A percentile compares a stretch with the other conserved stretches of the same genome.
Evolutionary conservation across 2,113 vertebrate species (phyloP).

Genomic region (Junco hyemalis): DNA sequence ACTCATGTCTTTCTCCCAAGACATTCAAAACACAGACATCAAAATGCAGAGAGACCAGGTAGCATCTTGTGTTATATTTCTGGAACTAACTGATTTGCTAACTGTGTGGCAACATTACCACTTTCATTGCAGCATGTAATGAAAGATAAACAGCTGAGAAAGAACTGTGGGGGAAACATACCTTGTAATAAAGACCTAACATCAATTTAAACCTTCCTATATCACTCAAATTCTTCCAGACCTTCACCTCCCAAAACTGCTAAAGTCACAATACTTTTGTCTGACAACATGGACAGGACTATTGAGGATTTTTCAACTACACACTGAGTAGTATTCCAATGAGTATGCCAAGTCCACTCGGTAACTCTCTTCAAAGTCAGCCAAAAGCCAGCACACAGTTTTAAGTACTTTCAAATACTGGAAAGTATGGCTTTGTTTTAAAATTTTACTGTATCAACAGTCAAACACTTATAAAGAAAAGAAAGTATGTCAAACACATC

Average conservation of each 20-base stretch:
- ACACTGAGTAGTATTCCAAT: not conserved
- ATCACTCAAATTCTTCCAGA: not conserved
- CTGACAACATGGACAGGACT: not conserved
- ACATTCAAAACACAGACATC: not conserved
- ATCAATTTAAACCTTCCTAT: not conserved
- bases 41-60: not conserved
- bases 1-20: not conserved
- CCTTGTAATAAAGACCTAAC: not conserved
- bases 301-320: not conserved
- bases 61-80: not conserved
- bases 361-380: not conserved
- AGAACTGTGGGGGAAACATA: not conserved
- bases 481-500: not conserved
- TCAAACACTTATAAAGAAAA: not conserved
- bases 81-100: slow-evolving; percentile 20
- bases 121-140: slow-evolving; percentile 48
- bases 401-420: not conserved
- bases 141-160: slow-evolving; percentile 54
- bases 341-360: not conserved
- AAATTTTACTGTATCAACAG: not conserved
- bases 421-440: not conserved
- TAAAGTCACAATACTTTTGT: not conserved
- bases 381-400: not conserved
- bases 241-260: not conserved
- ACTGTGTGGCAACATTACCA: not conserved